phyloP scores from a whole-genome alignment of 2,797 vertebrate species.

The Diceros bicornis region DNA sequence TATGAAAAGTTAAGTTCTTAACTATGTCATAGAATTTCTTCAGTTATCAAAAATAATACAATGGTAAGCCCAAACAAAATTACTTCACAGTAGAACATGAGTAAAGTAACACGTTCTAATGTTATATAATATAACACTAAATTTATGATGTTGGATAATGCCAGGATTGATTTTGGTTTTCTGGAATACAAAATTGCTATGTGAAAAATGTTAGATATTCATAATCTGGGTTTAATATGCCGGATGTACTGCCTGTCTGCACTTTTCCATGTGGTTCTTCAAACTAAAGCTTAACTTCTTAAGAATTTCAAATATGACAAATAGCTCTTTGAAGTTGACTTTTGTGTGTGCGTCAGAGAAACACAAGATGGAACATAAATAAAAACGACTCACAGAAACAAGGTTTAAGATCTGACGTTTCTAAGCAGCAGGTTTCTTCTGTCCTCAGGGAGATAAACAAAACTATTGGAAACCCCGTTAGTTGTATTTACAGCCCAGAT shows the following conservation, averaged over 20 bases:
- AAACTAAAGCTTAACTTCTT: slow-evolving; percentile 84
- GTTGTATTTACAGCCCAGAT: slow-evolving; percentile 85
- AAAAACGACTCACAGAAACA: slow-evolving; percentile 86
- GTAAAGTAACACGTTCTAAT: slow-evolving; percentile 59
- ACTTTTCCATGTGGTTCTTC: slow-evolving; percentile 79
- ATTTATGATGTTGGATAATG: slow-evolving; percentile 53
- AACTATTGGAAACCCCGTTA: slow-evolving; percentile 88
- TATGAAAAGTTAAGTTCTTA: background rate
- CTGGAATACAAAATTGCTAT: slow-evolving; percentile 25
- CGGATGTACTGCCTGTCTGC: slow-evolving; percentile 2
- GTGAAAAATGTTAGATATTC: slow-evolving; percentile 69
- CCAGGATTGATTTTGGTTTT: slow-evolving; percentile 56
- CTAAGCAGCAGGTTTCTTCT: slow-evolving; percentile 86
- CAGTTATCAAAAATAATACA: slow-evolving; percentile 48
- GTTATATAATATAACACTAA: background rate
- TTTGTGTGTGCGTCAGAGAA: slow-evolving; percentile 86
- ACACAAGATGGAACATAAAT: slow-evolving; percentile 87
- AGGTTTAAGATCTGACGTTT: slow-evolving; percentile 89
- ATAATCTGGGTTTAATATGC: slow-evolving; percentile 66
- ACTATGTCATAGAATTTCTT: background rate
- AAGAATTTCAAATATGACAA: slow-evolving; percentile 82
- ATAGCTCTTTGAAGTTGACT: slow-evolving; percentile 88
- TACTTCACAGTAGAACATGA: background rate
- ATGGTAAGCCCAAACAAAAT: background rate
- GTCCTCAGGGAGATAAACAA: slow-evolving; percentile 87